Conservation (phyloP, 2,797 vertebrate species). For the Thripadectes ignobilis region DNA sequence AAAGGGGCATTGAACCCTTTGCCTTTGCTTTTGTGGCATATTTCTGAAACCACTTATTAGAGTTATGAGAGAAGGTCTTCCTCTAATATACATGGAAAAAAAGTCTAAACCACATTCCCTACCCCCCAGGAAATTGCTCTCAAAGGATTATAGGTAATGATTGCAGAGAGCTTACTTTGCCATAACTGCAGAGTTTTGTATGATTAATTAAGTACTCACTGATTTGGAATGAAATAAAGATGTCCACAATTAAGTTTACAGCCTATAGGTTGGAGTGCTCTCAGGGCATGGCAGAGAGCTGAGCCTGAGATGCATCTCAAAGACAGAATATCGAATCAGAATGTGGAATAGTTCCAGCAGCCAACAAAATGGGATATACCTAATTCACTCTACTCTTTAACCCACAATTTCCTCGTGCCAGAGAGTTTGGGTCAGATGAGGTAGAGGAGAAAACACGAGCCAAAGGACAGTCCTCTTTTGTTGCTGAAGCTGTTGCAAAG, state of each 20-base stretch:
- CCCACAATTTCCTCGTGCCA: neutral
- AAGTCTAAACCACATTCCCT: neutral
- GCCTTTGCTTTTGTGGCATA: neutral
- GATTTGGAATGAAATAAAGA: neutral
- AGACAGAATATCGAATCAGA: neutral
- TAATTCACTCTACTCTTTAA: neutral
- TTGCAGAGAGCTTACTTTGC: neutral
- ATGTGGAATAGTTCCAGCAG: neutral
- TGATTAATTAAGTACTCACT: neutral
- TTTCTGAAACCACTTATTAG: neutral
- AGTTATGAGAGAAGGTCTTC: neutral
- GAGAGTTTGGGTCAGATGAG: neutral
- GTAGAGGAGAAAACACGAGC: neutral
- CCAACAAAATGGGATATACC: neutral
- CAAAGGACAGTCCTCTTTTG: rapidly evolving
- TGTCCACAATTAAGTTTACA: neutral
- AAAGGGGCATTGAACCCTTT: neutral
- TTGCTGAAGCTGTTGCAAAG: neutral
- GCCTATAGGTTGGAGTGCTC: neutral
- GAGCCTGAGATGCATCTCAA: neutral
- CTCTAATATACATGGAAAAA: neutral
- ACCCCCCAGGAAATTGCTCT: neutral
- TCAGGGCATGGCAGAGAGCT: neutral
- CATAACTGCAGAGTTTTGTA: neutral
- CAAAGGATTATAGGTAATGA: neutral